Conservation (phyloP, 2,888 invertebrate species). For the Tipula vernalis region DNA sequence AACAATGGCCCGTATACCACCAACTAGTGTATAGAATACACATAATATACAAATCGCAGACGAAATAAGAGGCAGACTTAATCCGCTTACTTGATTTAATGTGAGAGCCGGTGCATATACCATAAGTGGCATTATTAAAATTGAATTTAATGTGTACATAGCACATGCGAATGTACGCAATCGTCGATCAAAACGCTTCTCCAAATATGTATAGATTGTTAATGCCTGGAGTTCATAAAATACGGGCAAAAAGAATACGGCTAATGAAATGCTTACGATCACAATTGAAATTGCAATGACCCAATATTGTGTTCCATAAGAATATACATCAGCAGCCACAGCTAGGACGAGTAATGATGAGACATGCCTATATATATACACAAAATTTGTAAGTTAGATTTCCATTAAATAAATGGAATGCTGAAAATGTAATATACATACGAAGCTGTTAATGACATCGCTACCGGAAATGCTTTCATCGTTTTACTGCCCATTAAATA, state of each 20-base stretch:
- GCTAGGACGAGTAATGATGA: constrained; percentile 19
- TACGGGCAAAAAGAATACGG: constrained; percentile 43
- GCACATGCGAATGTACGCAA: constrained; percentile 46
- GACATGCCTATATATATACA: neutral
- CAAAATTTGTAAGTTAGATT: neutral
- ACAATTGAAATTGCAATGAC: constrained; percentile 31
- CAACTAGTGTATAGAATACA: constrained; percentile 38
- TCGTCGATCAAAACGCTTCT: constrained; percentile 43
- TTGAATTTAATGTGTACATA: constrained; percentile 43
- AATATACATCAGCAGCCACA: constrained; percentile 39
- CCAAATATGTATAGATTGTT: constrained; percentile 56
- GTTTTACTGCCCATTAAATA: constrained; percentile 58
- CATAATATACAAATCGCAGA: constrained; percentile 46
- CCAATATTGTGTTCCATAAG: constrained; percentile 37
- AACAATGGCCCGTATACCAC: constrained; percentile 46
- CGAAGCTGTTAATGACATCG: constrained; percentile 65
- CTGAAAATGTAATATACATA: constrained; percentile 29
- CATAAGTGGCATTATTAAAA: constrained; percentile 50
- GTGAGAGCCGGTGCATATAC: constrained; percentile 59
- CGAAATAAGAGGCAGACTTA: constrained; percentile 49
- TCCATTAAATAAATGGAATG: neutral
- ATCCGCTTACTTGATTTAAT: constrained; percentile 57
- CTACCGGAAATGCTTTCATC: constrained; percentile 49
- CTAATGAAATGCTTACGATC: constrained; percentile 18
- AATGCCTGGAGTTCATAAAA: constrained; percentile 58